These are phyloP conservation scores for Dicrurus megarhynchus DNA, from an alignment of 2,113 vertebrate genomes.

Conservation along the genomic window DNA sequence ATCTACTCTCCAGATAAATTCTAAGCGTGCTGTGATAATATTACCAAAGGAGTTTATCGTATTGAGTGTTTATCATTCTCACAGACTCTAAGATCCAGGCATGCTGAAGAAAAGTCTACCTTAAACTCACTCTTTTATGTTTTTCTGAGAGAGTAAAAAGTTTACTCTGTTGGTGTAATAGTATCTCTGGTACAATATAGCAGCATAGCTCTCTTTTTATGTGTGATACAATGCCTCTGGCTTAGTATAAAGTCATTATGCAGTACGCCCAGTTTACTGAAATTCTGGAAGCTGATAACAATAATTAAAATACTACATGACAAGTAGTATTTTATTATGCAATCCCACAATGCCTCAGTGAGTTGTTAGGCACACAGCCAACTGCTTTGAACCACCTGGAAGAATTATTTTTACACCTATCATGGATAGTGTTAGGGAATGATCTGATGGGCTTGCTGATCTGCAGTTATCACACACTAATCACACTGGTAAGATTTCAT, in stretches of 20 bases:
- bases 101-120: neutral
- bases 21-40: neutral
- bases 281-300: conserved; percentile 29
- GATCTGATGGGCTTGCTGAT: neutral
- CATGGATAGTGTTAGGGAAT: neutral
- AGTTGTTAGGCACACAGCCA: conserved; percentile 1
- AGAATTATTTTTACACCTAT: conserved; percentile 12
- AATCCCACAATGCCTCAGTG: neutral
- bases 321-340: conserved; percentile 23
- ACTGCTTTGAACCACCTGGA: conserved; percentile 30
- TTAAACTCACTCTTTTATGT: neutral
- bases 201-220: neutral
- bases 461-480: neutral
- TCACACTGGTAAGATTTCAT: neutral
- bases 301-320: conserved; percentile 29
- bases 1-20: neutral
- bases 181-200: neutral
- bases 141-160: neutral
- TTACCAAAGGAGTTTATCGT: neutral
- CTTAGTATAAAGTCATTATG: neutral
- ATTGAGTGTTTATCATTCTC: neutral
- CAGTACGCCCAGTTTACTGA: neutral
- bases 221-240: neutral
- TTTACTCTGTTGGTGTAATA: neutral
- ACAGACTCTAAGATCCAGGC: neutral